Evolutionary conservation across 2,797 vertebrate species (phyloP).

Genomic region (Enteromius fasciolatus): DNA sequence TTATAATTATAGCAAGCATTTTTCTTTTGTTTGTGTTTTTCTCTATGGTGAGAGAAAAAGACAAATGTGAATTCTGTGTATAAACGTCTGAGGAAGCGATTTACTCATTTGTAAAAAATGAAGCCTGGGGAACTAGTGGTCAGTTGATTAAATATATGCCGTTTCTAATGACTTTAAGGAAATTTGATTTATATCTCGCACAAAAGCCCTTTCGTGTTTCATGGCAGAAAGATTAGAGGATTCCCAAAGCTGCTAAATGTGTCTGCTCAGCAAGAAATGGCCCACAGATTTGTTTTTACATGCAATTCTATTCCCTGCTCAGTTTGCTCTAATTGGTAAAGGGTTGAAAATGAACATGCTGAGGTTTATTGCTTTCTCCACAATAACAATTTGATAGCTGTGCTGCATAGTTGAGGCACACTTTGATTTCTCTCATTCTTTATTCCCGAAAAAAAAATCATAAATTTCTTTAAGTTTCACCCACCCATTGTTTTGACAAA

Average conservation of each 20-base stretch:
- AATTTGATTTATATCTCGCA: no score
- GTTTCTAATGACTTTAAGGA: conserved; percentile 47
- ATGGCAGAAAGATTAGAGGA: not conserved
- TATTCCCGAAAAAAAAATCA: not conserved
- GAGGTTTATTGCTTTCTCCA: conserved; percentile 34
- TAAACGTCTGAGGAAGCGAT: not conserved
- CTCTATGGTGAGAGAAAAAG: not conserved
- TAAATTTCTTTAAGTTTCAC: not conserved
- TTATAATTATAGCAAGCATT: conserved; percentile 25
- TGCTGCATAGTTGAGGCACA: not conserved
- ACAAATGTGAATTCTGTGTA: not conserved
- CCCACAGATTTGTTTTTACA: not conserved
- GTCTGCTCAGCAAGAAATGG: conserved; percentile 33
- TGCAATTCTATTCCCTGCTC: conserved; percentile 18
- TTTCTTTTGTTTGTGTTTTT: not conserved
- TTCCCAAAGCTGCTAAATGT: conserved; percentile 9
- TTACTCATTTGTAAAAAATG: not conserved
- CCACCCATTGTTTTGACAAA: not conserved
- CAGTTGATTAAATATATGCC: conserved; percentile 62
- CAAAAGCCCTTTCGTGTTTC: not conserved
- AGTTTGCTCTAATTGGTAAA: conserved; percentile 16
- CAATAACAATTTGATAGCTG: not conserved
- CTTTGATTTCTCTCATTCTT: conserved; percentile 10
- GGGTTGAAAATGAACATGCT: not conserved
- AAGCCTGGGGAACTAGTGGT: not conserved